Base-by-base conservation (phyloP, 1,140 invertebrate genomes). In the Metopolophium dirhodum region DNA sequence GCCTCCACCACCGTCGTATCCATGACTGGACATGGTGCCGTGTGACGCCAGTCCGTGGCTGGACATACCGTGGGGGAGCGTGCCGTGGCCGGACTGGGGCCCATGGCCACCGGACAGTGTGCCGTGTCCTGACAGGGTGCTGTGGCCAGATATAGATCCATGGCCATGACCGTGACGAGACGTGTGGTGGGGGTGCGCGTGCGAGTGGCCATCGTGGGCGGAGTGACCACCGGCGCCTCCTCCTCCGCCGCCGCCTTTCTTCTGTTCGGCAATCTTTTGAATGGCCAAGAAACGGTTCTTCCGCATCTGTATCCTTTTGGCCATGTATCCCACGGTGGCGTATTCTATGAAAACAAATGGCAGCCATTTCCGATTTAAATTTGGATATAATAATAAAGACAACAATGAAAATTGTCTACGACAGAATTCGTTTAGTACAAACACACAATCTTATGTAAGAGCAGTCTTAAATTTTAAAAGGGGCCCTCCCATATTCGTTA, bases 291-390 rank as follows among this genome's bases (percentile, higher is more conserved):
- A 98, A 94, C 98, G 96, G 96, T 98, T 98, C 96, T 98, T 98
- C 94, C 98, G 96, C 98, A 99, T 99, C 95, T 98, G 98, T 95
- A 99, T 98, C 95, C 98, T 96, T 96, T 99, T 99, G 94, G 98
- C 98, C 97, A 99, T 98, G 95, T 99, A 99, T 94, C 98, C 98
- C 94, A 99, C 98, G 91, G 98, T 98, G 93, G 98, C 98, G 95
- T 99, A 99, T 96, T 99, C 98, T 98, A 96, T 77, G 96, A 95
- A 94, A 92, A 41, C 22, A 18, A 41, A 83, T 22, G 2, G 30
- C 30, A 77, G n/a, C n/a, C 30, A 6, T 77, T 77, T 77, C 14
- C 30, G 61, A 4, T 77, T 77, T 18, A n/a, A n/a, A 35, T 14
- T 77, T n/a, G 4, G 14, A n/a, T 77, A 18, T 77, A 77, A 7